Base-by-base conservation (phyloP, 2,113 vertebrate genomes). In the Acrocephalus kingi region DNA sequence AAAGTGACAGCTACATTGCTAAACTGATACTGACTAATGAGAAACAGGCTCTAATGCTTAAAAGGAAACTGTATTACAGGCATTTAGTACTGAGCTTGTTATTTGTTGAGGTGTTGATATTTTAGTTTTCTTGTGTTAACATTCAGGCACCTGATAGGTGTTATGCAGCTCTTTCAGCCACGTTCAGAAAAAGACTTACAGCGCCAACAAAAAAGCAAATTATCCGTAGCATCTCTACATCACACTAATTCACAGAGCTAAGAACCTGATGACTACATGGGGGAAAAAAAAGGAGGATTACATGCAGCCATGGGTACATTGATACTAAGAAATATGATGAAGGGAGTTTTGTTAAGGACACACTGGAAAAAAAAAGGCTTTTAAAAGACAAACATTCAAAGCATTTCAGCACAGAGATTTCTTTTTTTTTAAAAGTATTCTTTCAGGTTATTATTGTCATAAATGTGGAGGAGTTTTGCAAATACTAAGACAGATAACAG, bases 381-480 rank as follows among this genome's bases (percentile, higher is more conserved):
- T 64, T 45, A 61, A 55, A 86, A 81, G 30, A 84, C 49, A 74
- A 76, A 67, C 24, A 89, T 54, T 74, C 46, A 81, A 81, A 89
- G 87, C 55, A 81, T 84, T 95, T 87, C 48, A 87, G 43, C 80
- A 82, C 61, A 77, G 25, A 52, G 4, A 1, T 55, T 45, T 51
- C 6, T 28, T 18, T 72, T 46, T 17, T 17, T 3, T 0, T 1
- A 1, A 6, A 6, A 35, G 22, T 33, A 30, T 41, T 76, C 3
- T 55, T 59, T 24, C 25, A 43, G 63, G 17, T 48, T 81, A 62
- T n/a, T 90, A 13, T 56, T 63, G 12, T 31, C 19, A 23, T 33
- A 67, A 68, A 17, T 15, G 27, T 61, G 74, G 37, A 80, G 46
- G n/a, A 72, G 22, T 63, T 81, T 81, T 31, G 33, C 37, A 90